Conservation (phyloP, 1,140 invertebrate species). For the Samia ricini region DNA sequence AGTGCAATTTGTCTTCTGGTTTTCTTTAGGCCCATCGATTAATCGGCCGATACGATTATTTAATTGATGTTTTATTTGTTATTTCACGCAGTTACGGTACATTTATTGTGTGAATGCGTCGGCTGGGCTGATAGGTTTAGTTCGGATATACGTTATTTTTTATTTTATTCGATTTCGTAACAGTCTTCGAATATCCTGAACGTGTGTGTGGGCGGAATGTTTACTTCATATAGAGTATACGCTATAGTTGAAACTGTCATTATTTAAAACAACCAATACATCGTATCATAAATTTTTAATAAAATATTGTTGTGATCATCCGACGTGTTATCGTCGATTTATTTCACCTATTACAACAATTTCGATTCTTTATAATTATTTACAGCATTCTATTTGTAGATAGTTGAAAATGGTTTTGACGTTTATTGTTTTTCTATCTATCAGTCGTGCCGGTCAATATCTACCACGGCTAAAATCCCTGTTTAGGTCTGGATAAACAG, state of each 20-base stretch:
- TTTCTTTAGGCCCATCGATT: constrained; percentile 21
- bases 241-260: not conserved
- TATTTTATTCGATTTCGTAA: not conserved
- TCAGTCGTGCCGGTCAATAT: no score
- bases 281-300: not conserved
- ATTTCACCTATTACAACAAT: no score
- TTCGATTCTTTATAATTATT: no score
- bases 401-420: no score
- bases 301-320: no score
- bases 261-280: not conserved
- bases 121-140: constrained; percentile 5
- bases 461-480: no score
- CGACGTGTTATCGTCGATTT: no score
- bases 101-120: constrained; percentile 11
- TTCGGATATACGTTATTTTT: constrained; percentile 3
- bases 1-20: constrained; percentile 12
- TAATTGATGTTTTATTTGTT: constrained; percentile 10
- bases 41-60: constrained; percentile 9
- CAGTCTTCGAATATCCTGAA: not conserved
- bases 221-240: not conserved
- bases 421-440: no score
- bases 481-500: no score
- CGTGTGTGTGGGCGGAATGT: not conserved
- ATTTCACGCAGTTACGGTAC: constrained; percentile 3
- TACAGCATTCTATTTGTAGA: no score